Evolutionary conservation across 2,888 invertebrate species (phyloP), one percentile per base, ranked within the genome.

Genomic region (Athripsodes cinereus): DNA sequence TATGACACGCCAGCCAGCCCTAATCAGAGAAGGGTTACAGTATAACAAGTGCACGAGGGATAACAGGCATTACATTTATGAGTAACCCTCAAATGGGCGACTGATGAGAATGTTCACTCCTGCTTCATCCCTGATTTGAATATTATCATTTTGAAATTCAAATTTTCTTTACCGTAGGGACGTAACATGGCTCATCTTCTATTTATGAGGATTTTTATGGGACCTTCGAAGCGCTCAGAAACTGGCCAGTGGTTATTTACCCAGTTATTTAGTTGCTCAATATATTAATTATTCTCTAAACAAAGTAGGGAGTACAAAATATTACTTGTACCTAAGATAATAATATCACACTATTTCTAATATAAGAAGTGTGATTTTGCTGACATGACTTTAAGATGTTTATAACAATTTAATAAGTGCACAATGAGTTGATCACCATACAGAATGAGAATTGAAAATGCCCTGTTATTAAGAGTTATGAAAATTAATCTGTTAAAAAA

Each of bases 21-120:
- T 59, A 62, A 62, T 62, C 61, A 62, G 52, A 53, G 61, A 59
- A 62, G 59, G 61, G 61, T 57, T 59, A 16, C 2, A 40, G 5
- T 40, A 53, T 50, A 58, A 54, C 55, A 51, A 61, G 53, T 59
- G 59, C 56, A 52, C 52, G 26, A 47, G 60, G 60, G 60, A 57
- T 54, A 58, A 58, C 58, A 20, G 51, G 55, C 58, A 61, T 58
- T 58, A 61, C 58, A 58, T 61, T 58, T 61, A 61, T 53, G 61
- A 61, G 52, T 58, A 54, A 58, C 56, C 61, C 49, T 58, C 57
- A 61, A 61, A 61, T 61, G 58, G 58, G 50, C 58, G 55, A 46
- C 56, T 53, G 61, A 61, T 61, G 57, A 52, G 51, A 44, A 44
- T 35, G 31, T 19, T 53, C 53, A 19, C 22, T 16, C 49, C 44